A percentile compares a stretch with the other conserved stretches of the same genome.
Conservation (phyloP, 2,797 vertebrate genomes). For the Lepus townsendii region DNA sequence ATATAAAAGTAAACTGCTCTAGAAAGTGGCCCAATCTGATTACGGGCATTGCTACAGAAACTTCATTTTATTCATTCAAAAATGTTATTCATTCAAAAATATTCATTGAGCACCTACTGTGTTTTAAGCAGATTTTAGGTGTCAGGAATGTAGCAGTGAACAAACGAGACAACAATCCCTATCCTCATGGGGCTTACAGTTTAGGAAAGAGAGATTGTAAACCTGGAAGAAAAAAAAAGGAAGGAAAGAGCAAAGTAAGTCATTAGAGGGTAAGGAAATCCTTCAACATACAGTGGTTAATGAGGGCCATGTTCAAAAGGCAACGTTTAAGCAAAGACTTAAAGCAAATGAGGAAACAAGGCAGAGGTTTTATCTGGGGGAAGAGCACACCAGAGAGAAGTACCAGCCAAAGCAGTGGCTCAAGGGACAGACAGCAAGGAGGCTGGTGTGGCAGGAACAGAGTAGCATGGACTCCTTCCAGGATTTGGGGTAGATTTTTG, state of each 20-base stretch:
- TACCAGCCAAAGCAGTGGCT: not conserved
- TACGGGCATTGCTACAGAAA: conserved; percentile 15
- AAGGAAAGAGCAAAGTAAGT: no score
- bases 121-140: not conserved
- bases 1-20: not conserved
- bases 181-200: not conserved
- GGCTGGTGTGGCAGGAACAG: not conserved
- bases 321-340: not conserved
- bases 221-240: no score
- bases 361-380: not conserved
- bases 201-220: not conserved
- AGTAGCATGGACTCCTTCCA: no score
- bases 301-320: not conserved
- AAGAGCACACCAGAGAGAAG: no score
- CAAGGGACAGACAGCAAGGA: not conserved
- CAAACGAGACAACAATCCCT: not conserved
- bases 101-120: conserved; percentile 67
- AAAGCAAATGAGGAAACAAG: not conserved
- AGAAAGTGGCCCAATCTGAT: not conserved
- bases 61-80: conserved; percentile 36
- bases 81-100: not conserved
- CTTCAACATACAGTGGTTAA: not conserved
- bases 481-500: not conserved
- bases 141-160: not conserved
- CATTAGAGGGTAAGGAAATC: not conserved